Percentiles rank a stretch among this genome's conserved stretches.
These are phyloP conservation scores for Conomelus anceps DNA, from an alignment of 2,888 invertebrate genomes.

Conservation along the genomic window DNA sequence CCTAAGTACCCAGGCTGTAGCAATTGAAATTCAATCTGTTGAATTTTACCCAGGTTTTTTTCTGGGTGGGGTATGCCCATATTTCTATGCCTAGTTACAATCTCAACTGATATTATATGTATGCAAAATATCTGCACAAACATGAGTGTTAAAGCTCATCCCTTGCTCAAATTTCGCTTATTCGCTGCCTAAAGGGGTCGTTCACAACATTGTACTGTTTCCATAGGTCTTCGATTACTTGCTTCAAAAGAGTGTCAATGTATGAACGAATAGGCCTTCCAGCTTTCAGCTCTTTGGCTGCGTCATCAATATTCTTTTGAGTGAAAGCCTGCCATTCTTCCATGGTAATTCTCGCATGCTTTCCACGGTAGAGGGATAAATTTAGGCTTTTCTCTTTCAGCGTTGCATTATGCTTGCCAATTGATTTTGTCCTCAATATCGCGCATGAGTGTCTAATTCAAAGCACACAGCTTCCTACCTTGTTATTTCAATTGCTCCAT, in stretches of 20 bases:
- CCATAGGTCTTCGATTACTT: conserved; percentile 72
- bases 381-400: conserved; percentile 63
- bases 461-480: conserved; percentile 69
- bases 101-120: too few species aligned
- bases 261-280: conserved; percentile 67
- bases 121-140: too few species aligned
- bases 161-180: too few species aligned
- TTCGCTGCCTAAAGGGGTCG: conserved; percentile 66
- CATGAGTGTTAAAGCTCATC: too few species aligned
- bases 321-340: conserved; percentile 73
- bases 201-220: conserved; percentile 70
- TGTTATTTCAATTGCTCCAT: conserved; percentile 76
- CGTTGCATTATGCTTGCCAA: conserved; percentile 65
- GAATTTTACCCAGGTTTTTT: too few species aligned
- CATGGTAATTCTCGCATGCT: conserved; percentile 52
- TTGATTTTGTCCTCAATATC: conserved; percentile 78
- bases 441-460: conserved; percentile 72
- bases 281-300: conserved; percentile 65
- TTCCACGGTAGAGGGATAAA: conserved; percentile 63
- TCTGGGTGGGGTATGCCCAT: too few species aligned
- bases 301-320: conserved; percentile 58
- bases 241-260: conserved; percentile 72
- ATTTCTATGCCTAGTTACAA: too few species aligned
- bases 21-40: too few species aligned
- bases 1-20: too few species aligned